Percentiles rank a stretch among this genome's conserved stretches.
phyloP scores from a whole-genome alignment of 1,140 invertebrate genomes.

The Macrobrachium nipponense region DNA sequence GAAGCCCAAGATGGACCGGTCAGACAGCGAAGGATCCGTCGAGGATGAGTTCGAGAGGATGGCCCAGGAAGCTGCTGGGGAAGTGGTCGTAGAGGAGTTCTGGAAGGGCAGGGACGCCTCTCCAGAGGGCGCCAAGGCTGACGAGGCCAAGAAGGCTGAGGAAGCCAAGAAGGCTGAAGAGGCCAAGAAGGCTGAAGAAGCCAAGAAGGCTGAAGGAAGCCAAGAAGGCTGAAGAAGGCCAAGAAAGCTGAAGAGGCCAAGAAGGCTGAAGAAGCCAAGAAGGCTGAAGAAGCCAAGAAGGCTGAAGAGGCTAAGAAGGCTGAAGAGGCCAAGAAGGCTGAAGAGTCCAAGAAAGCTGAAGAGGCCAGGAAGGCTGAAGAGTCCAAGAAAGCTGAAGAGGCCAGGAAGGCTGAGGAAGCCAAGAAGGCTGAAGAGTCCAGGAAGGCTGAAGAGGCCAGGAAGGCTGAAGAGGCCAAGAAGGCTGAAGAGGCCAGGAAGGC shows the following conservation, averaged over 20 bases:
- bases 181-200: constrained; percentile 15
- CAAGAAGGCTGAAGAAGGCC: constrained; percentile 3
- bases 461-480: background rate
- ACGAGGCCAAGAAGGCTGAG: constrained; percentile 10
- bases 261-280: constrained; percentile 15
- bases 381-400: constrained; percentile 8
- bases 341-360: constrained; percentile 11
- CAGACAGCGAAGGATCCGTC: background rate
- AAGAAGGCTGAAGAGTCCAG: constrained; percentile 23
- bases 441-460: constrained; percentile 31
- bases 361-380: background rate
- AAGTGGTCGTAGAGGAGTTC: constrained; percentile 45
- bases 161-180: constrained; percentile 4
- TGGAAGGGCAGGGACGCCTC: constrained; percentile 32
- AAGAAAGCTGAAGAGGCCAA: background rate
- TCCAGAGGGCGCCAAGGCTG: constrained; percentile 18
- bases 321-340: background rate
- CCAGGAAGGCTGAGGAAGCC: constrained; percentile 28
- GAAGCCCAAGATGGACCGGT: background rate
- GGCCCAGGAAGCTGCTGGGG: constrained; percentile 32
- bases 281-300: background rate
- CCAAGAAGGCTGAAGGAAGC: constrained; percentile 8
- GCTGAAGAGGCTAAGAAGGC: constrained; percentile 27
- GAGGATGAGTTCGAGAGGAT: constrained; percentile 29
- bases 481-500: constrained; percentile 5